A percentile compares a stretch with the other conserved stretches of the same genome.
Evolutionary conservation across 1,140 invertebrate genomes (phyloP).

Genomic region (Zaprionus lachaisei): DNA sequence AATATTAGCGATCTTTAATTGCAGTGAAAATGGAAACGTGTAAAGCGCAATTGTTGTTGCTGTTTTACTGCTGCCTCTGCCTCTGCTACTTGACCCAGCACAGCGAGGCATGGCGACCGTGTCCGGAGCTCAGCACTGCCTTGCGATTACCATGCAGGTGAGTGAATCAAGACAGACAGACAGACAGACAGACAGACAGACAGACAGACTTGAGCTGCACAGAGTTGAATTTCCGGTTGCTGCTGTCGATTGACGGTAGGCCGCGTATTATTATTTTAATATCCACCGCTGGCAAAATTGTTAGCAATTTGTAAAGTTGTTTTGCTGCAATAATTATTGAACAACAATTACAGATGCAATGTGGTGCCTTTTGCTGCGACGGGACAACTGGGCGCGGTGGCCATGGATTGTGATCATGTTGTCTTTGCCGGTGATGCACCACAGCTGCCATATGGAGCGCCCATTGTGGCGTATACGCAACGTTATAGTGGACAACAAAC

Average conservation of each 20-base stretch:
- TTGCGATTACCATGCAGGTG: slow-evolving; percentile 83
- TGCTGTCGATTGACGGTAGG: neutral
- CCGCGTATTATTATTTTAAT: slow-evolving; percentile 73
- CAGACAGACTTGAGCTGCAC: neutral
- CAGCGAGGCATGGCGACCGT: slow-evolving; percentile 79
- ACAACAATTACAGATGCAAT: slow-evolving; percentile 79
- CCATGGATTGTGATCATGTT: slow-evolving; percentile 92
- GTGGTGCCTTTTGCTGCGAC: slow-evolving; percentile 83
- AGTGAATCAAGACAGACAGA: slow-evolving; percentile 47
- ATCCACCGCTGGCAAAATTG: slow-evolving; percentile 50
- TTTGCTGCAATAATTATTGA: slow-evolving; percentile 47
- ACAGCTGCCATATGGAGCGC: slow-evolving; percentile 89
- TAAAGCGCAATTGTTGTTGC: slow-evolving; percentile 56
- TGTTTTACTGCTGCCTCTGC: slow-evolving; percentile 51
- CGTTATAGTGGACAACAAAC: slow-evolving; percentile 91
- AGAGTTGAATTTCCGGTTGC: slow-evolving; percentile 1
- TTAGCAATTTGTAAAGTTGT: slow-evolving; percentile 60
- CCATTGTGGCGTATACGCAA: slow-evolving; percentile 91
- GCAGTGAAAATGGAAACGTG: slow-evolving; percentile 67
- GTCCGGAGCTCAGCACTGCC: slow-evolving; percentile 83
- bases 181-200: neutral
- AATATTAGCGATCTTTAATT: slow-evolving; percentile 37
- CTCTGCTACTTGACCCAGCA: slow-evolving; percentile 55
- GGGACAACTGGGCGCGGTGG: slow-evolving; percentile 82
- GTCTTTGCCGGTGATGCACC: slow-evolving; percentile 92